phyloP scores from a whole-genome alignment of 2,113 vertebrate species.

The Petaurus breviceps region DNA sequence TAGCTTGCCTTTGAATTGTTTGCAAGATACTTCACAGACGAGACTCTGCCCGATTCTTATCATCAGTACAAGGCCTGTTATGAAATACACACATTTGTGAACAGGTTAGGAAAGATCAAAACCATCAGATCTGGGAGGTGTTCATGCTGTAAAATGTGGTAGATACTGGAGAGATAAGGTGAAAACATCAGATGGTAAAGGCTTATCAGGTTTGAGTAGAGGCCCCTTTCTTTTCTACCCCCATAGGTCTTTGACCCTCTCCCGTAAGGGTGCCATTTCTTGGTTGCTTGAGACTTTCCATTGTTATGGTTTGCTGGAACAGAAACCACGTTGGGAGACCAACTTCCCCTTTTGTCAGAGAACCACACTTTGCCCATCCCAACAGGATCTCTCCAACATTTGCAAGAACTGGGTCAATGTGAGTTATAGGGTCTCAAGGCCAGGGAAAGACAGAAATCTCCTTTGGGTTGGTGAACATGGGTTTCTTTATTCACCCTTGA shows the following conservation, averaged over 20 bases:
- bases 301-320: slow-evolving; percentile 30
- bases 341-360: neutral
- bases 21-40: slow-evolving; percentile 76
- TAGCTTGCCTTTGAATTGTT: slow-evolving; percentile 85
- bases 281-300: slow-evolving; percentile 61
- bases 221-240: neutral
- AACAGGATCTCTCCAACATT: neutral
- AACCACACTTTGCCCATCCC: neutral
- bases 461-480: neutral
- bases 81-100: slow-evolving; percentile 76
- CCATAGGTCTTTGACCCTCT: neutral
- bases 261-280: neutral
- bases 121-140: slow-evolving; percentile 72
- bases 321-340: neutral
- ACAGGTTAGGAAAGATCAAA: slow-evolving; percentile 78
- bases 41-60: slow-evolving; percentile 83
- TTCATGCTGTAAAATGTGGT: slow-evolving; percentile 75
- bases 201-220: slow-evolving; percentile 65
- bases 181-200: slow-evolving; percentile 23
- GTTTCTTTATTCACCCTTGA: neutral
- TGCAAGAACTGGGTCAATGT: neutral
- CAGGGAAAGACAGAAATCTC: neutral
- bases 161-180: slow-evolving; percentile 71
- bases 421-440: neutral
- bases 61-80: slow-evolving; percentile 71